Evolutionary conservation across 92 coral and sea anemone species (phyloP), one percentile per base, ranked within the genome.

Genomic region (Epizoanthus rinbou): DNA sequence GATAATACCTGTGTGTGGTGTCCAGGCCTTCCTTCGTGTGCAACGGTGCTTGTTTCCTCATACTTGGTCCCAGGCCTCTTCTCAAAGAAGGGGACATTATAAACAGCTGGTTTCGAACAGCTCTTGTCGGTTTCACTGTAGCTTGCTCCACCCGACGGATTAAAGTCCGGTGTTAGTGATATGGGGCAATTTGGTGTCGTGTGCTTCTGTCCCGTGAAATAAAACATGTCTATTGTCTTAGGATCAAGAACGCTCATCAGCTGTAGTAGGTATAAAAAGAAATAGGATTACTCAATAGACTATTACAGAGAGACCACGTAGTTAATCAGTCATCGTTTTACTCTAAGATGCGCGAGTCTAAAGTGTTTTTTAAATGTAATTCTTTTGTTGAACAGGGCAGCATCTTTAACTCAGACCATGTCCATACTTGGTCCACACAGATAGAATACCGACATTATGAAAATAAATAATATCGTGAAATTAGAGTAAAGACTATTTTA

Each of bases 21-120:
- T 17, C 98, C 98, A 83, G 98, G 98, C 82, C 98, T 89, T 28
- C 95, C 98, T 70, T 95, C 98, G 62, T 95, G 98, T 2, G 94
- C 94, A 76, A 83, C 86, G n/a, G 83, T 80, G 64, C 85, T 80
- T 88, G 94, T 83, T 31, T 93, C 91, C 8, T 73, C 85, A 67
- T 87, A 95, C 73, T 75, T 84, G 7, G 97, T 89, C 22, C 95
- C 98, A 74, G 93, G 87, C 56, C 85, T 89, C 80, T 72, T 86
- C 39, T 47, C 22, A 76, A 95, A 95, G 83, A 95, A 95, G 11
- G 98, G 97, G 3, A 95, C 72, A 21, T 88, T 87, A 52, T 87
- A 95, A 1, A 19, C 14, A 1, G 97, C 93, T 13, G 88, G 91
- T 25, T 19, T 47, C 8, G 72, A 41, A 43, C 98, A 95, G 0